Evolutionary conservation across 2,888 invertebrate genomes (phyloP), one percentile per base, ranked within the genome.

Genomic region (Horisme vitalbata): DNA sequence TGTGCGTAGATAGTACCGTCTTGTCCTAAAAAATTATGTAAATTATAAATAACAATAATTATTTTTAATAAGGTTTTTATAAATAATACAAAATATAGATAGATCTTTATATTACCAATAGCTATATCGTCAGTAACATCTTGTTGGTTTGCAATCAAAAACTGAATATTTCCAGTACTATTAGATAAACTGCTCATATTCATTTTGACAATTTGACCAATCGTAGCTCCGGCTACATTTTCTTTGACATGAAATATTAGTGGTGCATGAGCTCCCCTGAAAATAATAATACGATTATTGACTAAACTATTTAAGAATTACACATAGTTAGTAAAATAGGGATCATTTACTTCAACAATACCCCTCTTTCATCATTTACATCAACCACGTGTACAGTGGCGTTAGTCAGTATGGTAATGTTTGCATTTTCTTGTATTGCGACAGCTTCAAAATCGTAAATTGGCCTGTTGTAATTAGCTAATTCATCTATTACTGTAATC

Each of bases 361-460:
- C 90, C 49, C 92, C 93, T 76, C 92, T 91, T 52, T 94, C 92
- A 63, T 94, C 94, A 52, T 94, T 92, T 0, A 94, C 94, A 75
- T 94, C 94, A 0, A 96, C 96, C 6, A 96, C 93, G 63, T 96
- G 95, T 35, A 96, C 93, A 5, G 96, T 95, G 0, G 96, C 93
- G 64, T 96, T 96, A 1, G 97, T 96, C 4, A 94, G 91, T 13
- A 96, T 90, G 8, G 94, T 93, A 12, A 94, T 68, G 32, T 94
- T 93, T 0, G 68, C 60, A 20, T 79, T 82, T 51, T 82, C 91
- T 77, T 92, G 91, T 1, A 93, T 93, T 0, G 96, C 96, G 4
- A 96, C 93, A 0, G 96, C 95, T 83, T 96, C 96, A 65, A 97
- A 96, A 52, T 95, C 93, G 67, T 95, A 97, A 23, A 92, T 78